Evolutionary conservation across 1,140 invertebrate species (phyloP), one percentile per base, ranked within the genome.

Genomic region (Dinoponera quadriceps): DNA sequence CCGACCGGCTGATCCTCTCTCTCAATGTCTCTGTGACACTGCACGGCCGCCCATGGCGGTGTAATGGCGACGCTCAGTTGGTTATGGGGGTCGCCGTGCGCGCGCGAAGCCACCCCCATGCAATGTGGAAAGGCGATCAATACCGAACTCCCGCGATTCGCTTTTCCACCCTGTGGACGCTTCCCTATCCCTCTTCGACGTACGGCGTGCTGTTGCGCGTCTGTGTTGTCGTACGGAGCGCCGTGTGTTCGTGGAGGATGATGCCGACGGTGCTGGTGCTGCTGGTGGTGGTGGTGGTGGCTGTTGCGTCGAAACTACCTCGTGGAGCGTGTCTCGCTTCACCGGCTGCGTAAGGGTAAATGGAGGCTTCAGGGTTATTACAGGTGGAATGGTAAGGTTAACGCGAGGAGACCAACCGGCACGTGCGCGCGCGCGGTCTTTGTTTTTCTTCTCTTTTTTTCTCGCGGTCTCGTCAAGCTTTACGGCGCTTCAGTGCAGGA

Each of bases 61-160:
- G 82, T 90, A 91, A 92, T 92, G 90, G 89, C 89, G 84, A 75
- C 81, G 87, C 84, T 83, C 62, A 68, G 59, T 69, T 77, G 81
- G 72, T 63, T 82, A 91, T 90, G 90, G 90, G 91, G 89, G 89
- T 88, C 83, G 86, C 68, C 80, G 77, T 44, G 38, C 83, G 82
- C 88, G 87, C 84, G 86, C 84, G 88, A 89, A 84, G 82, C 90
- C 89, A 91, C 92, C 93, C 92, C 92, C 91, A 91, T 92, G 89
- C 81, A 80, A 91, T 83, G 85, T 84, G 83, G 81, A 89, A 90
- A 82, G 84, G 51, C 91, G 92, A 93, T 92, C 92, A 92, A 92
- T 92, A 93, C 87, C 89, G 33, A 86, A 72, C 54, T 85, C 85
- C 69, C 78, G 85, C 86, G 84, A 88, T 88, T 83, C 85, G 87